Evolutionary conservation across 1,140 invertebrate genomes (phyloP).

Genomic region (Zophobas morio): DNA sequence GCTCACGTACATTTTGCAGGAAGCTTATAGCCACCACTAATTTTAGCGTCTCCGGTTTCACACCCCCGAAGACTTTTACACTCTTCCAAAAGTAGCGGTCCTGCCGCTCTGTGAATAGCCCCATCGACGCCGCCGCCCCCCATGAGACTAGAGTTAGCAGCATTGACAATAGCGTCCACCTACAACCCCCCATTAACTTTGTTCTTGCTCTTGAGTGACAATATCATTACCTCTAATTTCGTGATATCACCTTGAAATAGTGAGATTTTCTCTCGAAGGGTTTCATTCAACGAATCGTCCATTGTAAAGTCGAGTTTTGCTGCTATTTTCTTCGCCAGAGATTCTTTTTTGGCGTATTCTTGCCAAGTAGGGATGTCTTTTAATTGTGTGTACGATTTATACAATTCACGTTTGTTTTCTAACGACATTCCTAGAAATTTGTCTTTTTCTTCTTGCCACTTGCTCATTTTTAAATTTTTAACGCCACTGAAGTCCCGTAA

Average conservation of each 20-base stretch:
- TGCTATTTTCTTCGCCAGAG: conserved; percentile 62
- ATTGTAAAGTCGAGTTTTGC: conserved; percentile 66
- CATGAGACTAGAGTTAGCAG: conserved; percentile 84
- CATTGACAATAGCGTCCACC: conserved; percentile 94
- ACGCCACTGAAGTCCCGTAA: neutral
- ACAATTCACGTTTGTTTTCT: conserved; percentile 73
- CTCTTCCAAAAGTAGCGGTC: conserved; percentile 77
- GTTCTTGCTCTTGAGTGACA: conserved; percentile 2
- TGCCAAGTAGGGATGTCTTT: conserved; percentile 75
- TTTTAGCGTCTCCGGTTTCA: conserved; percentile 83
- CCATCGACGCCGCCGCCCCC: conserved; percentile 93
- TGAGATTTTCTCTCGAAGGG: conserved; percentile 76
- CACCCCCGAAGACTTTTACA: conserved; percentile 82
- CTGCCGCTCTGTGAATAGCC: conserved; percentile 87
- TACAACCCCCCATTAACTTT: conserved; percentile 58
- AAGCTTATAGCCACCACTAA: conserved; percentile 84
- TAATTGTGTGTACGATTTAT: conserved; percentile 68
- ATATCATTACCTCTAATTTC: conserved; percentile 74
- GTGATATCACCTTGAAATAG: conserved; percentile 90
- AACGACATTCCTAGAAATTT: conserved; percentile 71
- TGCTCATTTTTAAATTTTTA: conserved; percentile 31
- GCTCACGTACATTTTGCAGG: conserved; percentile 79
- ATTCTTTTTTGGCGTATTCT: conserved; percentile 69
- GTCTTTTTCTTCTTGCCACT: conserved; percentile 67
- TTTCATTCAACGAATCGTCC: conserved; percentile 66